These are phyloP conservation scores for Caradrina kadenii DNA, from an alignment of 2,888 invertebrate species.

Conservation along the genomic window DNA sequence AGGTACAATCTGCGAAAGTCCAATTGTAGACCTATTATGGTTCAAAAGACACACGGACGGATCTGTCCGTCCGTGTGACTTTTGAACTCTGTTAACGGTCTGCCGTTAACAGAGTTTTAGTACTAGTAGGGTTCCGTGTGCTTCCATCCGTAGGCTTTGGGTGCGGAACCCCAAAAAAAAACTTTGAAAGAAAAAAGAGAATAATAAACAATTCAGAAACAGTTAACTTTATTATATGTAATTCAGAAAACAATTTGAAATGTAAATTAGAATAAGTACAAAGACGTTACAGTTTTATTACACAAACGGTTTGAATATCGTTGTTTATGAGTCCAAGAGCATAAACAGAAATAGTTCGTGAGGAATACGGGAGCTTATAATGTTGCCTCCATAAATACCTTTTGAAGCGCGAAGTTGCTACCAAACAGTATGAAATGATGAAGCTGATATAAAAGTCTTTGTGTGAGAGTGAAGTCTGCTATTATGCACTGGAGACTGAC, in stretches of 20 bases:
- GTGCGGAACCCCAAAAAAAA: neutral
- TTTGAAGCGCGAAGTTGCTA: conserved; percentile 47
- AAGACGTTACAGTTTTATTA: conserved; percentile 39
- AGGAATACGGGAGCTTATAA: conserved; percentile 52
- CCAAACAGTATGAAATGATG: conserved; percentile 51
- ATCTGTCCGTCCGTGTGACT: too few species aligned
- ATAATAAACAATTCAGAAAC: conserved; percentile 34
- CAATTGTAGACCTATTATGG: too few species aligned
- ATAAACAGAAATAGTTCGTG: conserved; percentile 53
- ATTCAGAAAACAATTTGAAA: conserved; percentile 35
- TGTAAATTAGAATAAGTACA: conserved; percentile 18
- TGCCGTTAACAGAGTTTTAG: too few species aligned
- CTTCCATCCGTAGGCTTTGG: too few species aligned
- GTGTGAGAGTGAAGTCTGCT: conserved; percentile 35
- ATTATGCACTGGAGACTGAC: conserved; percentile 46
- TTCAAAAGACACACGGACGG: too few species aligned
- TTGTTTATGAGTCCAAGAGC: conserved; percentile 45
- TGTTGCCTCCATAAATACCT: conserved; percentile 52
- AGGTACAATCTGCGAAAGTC: too few species aligned
- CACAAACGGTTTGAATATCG: conserved; percentile 29
- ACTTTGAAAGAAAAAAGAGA: conserved; percentile 27
- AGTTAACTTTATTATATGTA: conserved; percentile 23
- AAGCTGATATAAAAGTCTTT: conserved; percentile 59
- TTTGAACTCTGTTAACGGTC: too few species aligned
- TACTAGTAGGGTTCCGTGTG: too few species aligned